Evolutionary conservation across 1,140 invertebrate species (phyloP).

Genomic region (Myzus persicae): DNA sequence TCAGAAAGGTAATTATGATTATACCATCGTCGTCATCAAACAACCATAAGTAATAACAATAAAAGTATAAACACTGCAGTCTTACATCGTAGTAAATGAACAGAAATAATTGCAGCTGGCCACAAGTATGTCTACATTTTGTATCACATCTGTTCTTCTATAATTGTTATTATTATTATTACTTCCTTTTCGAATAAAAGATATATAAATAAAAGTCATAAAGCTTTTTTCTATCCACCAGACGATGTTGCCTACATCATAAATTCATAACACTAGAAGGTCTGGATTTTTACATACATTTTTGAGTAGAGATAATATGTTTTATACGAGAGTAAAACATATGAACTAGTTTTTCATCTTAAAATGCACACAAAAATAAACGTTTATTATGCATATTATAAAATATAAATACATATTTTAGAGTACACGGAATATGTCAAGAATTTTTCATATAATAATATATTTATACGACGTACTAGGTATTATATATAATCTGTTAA

Average conservation of each 20-base stretch:
- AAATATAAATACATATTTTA: background rate
- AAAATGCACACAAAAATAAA: background rate
- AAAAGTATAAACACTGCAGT: background rate
- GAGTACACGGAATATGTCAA: background rate
- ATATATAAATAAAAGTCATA: conserved; percentile 4
- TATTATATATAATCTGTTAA: background rate
- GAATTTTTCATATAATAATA: background rate
- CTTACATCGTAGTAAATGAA: background rate
- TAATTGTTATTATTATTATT: conserved; percentile 10
- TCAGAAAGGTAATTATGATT: background rate
- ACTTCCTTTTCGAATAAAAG: background rate
- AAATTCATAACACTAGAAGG: background rate
- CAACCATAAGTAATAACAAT: background rate
- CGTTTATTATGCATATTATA: background rate
- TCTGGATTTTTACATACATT: background rate
- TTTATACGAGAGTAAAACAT: background rate
- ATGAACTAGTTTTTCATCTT: background rate
- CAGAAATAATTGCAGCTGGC: background rate
- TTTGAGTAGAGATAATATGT: background rate
- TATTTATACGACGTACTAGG: background rate
- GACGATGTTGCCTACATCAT: background rate
- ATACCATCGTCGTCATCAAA: background rate
- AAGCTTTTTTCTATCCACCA: background rate
- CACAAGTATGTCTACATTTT: background rate
- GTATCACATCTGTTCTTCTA: background rate